These are phyloP conservation scores for Muscicapa striata DNA, from an alignment of 2,797 vertebrate species.

Conservation along the genomic window DNA sequence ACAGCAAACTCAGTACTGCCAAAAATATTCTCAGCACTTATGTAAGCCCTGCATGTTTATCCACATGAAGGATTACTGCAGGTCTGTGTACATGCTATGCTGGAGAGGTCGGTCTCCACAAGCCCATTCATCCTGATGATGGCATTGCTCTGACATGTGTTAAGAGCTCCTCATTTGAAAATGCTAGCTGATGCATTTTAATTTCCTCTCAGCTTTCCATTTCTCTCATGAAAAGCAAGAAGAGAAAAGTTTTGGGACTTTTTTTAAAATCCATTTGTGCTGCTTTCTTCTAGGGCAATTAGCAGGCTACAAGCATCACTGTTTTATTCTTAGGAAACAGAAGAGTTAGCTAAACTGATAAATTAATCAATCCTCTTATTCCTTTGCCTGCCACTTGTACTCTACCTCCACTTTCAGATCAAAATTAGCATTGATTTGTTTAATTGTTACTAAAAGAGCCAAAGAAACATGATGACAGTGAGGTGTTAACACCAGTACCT, in stretches of 20 bases:
- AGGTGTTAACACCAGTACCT: not conserved
- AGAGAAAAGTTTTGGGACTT: not conserved
- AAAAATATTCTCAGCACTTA: conserved; percentile 19
- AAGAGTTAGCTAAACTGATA: not conserved
- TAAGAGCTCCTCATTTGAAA: not conserved
- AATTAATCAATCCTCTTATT: not conserved
- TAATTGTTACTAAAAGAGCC: not conserved
- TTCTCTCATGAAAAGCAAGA: not conserved
- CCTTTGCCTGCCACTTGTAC: not conserved
- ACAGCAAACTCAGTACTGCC: not conserved
- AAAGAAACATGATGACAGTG: not conserved
- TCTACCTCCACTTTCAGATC: not conserved
- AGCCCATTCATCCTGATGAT: not conserved
- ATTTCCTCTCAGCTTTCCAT: not conserved
- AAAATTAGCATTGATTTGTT: not conserved
- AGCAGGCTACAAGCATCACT: not conserved
- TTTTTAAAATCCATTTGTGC: not conserved
- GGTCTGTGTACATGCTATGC: not conserved
- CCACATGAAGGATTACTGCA: not conserved
- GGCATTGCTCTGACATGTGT: not conserved
- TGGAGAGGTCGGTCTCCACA: not conserved
- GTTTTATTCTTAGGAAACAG: not conserved
- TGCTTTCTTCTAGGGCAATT: not conserved
- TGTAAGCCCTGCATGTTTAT: not conserved
- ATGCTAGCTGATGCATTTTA: not conserved